Base-by-base conservation (phyloP, 1,140 invertebrate genomes). In the Drosophila bifasciata region DNA sequence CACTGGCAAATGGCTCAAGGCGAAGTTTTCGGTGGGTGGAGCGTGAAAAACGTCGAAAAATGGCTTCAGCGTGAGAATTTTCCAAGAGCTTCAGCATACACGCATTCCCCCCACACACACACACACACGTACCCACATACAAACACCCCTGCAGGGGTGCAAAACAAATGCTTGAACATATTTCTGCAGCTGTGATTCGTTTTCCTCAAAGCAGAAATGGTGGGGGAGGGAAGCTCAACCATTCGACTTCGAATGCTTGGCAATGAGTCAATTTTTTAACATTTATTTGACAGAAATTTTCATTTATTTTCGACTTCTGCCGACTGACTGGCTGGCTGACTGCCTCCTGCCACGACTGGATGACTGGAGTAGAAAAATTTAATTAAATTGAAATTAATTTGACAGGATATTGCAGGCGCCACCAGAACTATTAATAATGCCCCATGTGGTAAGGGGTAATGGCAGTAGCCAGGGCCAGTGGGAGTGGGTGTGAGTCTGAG, bases 331-430 rank as follows among this genome's bases (percentile, higher is more conserved):
- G 2, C 32, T 13, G 32, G 0, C 8, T 28, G 28, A 41, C 15
- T 8, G 28, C 5, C 23, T 25, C n/a, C n/a, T n/a, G n/a, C n/a
- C n/a, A n/a, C n/a, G 23, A 25, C 23, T 25, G 23, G 23, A 25
- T 19, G 41, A 45, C 16, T 9, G 23, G 39, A 36, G 17, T 3
- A 59, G 59, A 83, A 75, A 88, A 88, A 83, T 88, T 88, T 88
- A 88, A 89, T 88, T 88, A 88, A 88, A 88, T 84, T 88, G 84
- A 89, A 88, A 88, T 89, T 88, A 88, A 88, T 88, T 88, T 89
- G 84, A 88, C 84, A 84, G 72, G 75, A 81, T 83, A 79, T 76
- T 83, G 84, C 84, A 45, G 66, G 64, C 81, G 61, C 52, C 60
- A 50, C 50, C 77, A 78, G 73, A 85, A 88, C 83, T 88, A 88